These are phyloP conservation scores for Ophion ventricosus DNA, from an alignment of 2,888 invertebrate species.

Conservation along the genomic window DNA sequence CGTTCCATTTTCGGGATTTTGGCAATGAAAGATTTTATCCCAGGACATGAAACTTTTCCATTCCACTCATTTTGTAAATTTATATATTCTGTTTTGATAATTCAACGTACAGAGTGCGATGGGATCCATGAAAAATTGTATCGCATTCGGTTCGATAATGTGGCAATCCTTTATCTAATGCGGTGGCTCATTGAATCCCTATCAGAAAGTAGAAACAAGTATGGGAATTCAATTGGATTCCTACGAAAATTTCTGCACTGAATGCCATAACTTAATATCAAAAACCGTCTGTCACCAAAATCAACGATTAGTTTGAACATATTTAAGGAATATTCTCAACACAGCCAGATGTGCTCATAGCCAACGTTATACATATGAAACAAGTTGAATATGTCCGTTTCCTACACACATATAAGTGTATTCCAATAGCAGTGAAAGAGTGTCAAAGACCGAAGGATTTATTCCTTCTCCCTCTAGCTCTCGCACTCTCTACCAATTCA, in stretches of 20 bases:
- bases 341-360: neutral
- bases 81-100: too few species aligned
- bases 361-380: neutral
- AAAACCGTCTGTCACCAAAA: neutral
- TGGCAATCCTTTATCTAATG: too few species aligned
- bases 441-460: conserved; percentile 58
- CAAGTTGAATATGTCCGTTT: neutral
- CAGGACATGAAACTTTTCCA: too few species aligned
- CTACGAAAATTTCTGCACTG: too few species aligned
- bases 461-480: conserved; percentile 39
- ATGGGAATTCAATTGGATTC: too few species aligned
- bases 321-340: neutral
- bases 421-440: conserved; percentile 48
- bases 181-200: neutral
- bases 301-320: neutral
- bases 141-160: too few species aligned
- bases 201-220: too few species aligned
- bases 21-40: too few species aligned
- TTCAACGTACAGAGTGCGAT: too few species aligned
- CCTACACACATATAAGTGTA: neutral
- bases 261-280: neutral
- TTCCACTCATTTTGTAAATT: too few species aligned
- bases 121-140: too few species aligned
- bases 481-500: conserved; percentile 13
- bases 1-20: too few species aligned